phyloP scores from a whole-genome alignment of 1,140 invertebrate species.

The Chelonus insularis region DNA sequence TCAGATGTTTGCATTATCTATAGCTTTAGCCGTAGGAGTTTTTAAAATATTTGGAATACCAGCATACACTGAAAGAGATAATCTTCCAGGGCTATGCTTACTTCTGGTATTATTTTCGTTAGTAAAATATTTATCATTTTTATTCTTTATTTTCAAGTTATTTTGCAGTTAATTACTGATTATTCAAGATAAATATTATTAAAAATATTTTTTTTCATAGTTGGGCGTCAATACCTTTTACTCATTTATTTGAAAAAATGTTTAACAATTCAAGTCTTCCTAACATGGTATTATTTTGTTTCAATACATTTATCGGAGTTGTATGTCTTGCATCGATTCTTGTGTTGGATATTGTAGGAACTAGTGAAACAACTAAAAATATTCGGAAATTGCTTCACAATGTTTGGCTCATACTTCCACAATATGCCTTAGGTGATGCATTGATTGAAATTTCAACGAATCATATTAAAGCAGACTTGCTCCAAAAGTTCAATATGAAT shows the following conservation, averaged over 20 bases:
- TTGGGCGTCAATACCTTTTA: conserved; percentile 60
- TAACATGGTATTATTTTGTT: conserved; percentile 69
- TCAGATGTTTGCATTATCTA: conserved; percentile 59
- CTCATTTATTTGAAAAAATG: conserved; percentile 65
- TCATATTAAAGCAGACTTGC: conserved; percentile 63
- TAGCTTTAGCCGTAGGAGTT: conserved; percentile 61
- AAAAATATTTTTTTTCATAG: conserved; percentile 35
- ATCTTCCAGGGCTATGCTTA: conserved; percentile 64
- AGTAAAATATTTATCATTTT: no score
- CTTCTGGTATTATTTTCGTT: conserved; percentile 66
- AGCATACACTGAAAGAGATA: conserved; percentile 66
- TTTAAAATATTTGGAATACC: conserved; percentile 67
- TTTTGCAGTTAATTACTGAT: no score
- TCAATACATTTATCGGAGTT: conserved; percentile 66
- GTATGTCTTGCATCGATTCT: conserved; percentile 64
- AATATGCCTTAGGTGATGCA: conserved; percentile 67
- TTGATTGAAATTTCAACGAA: conserved; percentile 68
- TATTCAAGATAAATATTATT: no score
- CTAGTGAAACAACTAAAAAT: conserved; percentile 61
- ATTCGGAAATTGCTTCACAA: conserved; percentile 65
- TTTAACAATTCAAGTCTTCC: conserved; percentile 67
- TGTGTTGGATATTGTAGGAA: conserved; percentile 67
- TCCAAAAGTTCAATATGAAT: conserved; percentile 67
- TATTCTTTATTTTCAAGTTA: no score
- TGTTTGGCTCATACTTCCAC: conserved; percentile 65